These are phyloP conservation scores for Nowickia ferox DNA, from an alignment of 2,888 invertebrate genomes.

Conservation along the genomic window DNA sequence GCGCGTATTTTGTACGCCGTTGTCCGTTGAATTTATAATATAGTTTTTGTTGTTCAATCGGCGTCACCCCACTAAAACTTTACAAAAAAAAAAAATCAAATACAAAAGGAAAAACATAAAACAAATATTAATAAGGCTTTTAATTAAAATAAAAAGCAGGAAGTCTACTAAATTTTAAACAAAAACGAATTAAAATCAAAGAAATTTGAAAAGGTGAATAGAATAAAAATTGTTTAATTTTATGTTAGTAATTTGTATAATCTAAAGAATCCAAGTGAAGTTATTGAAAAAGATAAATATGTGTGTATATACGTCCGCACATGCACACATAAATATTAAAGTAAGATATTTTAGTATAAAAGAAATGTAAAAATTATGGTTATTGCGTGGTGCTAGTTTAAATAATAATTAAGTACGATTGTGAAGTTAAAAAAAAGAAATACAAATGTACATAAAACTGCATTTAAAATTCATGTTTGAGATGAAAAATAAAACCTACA, in stretches of 20 bases:
- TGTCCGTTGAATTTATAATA: constrained; percentile 67
- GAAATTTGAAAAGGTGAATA: constrained; percentile 68
- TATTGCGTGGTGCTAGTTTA: constrained; percentile 3
- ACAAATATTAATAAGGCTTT: constrained; percentile 64
- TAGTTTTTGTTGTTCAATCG: constrained; percentile 71
- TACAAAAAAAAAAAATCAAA: constrained; percentile 54
- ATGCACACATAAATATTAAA: background rate
- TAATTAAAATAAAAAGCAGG: constrained; percentile 53
- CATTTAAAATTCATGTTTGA: background rate
- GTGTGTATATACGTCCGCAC: background rate
- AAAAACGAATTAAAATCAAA: constrained; percentile 43
- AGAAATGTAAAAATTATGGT: background rate
- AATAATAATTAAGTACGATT: constrained; percentile 9
- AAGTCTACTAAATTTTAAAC: constrained; percentile 50
- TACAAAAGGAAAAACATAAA: constrained; percentile 52
- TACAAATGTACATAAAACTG: background rate
- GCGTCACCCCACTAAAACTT: constrained; percentile 66
- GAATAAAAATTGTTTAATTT: constrained; percentile 10
- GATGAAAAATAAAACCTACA: constrained; percentile 15
- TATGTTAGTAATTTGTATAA: background rate
- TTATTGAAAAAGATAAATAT: background rate
- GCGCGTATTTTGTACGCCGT: constrained; percentile 68
- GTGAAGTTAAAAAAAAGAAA: background rate
- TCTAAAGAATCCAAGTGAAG: constrained; percentile 5
- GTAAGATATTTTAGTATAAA: background rate